Base-by-base conservation (phyloP, 1,140 invertebrate genomes). In the Yoshiicerus persimilis region DNA sequence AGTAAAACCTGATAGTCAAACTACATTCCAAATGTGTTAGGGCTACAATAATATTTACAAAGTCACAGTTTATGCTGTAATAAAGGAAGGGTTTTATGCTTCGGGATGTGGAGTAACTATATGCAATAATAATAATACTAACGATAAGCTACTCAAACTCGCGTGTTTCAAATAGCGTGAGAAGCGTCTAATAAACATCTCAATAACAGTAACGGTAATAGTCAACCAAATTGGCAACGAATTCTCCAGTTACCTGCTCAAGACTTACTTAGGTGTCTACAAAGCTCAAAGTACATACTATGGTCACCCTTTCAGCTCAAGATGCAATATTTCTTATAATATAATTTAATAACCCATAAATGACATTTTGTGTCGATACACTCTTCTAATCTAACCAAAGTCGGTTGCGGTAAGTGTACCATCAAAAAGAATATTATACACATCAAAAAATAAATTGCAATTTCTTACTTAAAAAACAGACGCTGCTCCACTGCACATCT, bases 401-500 rank as follows among this genome's bases (percentile, higher is more conserved):
- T 80, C 75, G 32, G 34, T 16, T 16, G 13, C 47, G n/a, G 8
- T n/a, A n/a, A n/a, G n/a, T n/a, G n/a, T n/a, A n/a, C n/a, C n/a
- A n/a, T n/a, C n/a, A n/a, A n/a, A 16, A 6, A 56, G 20, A 56
- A 16, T 56, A n/a, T 4, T 16, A n/a, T 2, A 56, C 0, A 16
- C 20, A 56, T 56, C 8, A 16, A 56, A 56, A 6, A n/a, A n/a
- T 56, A n/a, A 80, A 6, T 2, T 5, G n/a, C 16, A 77, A 36
- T 16, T 64, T 96, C 96, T 96, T 93, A 99, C 97, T 97, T 99
- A 92, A 98, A 99, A 94, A 99, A 99, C 88, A 98, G 93, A 95
- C 98, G 97, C 93, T 99, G 98, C 92, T 99, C 98, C 87, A 99
- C 97, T 66, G 98, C 97, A 94, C 97, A 98, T 92, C 96, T 95